These are phyloP conservation scores for Meliscaeva auricollis DNA, from an alignment of 2,888 invertebrate genomes.

Conservation along the genomic window DNA sequence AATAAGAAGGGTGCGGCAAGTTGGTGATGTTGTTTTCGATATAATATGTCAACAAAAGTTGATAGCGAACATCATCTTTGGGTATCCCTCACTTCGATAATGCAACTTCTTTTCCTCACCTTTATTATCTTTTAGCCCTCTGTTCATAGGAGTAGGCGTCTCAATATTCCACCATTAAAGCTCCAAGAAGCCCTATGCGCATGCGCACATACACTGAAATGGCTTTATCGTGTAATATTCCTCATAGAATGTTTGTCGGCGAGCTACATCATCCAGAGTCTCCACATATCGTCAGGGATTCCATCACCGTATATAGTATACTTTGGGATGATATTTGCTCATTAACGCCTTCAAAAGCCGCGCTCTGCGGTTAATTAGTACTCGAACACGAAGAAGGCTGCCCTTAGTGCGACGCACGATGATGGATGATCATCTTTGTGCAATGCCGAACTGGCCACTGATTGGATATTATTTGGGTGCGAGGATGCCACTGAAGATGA, in stretches of 20 bases:
- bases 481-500: slow-evolving; percentile 12
- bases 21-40: background rate
- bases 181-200: slow-evolving; percentile 26
- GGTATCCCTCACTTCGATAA: too few relatives aligned
- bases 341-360: slow-evolving; percentile 72
- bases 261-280: slow-evolving; percentile 11
- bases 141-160: slow-evolving; percentile 53
- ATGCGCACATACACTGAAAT: slow-evolving; percentile 45
- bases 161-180: slow-evolving; percentile 15
- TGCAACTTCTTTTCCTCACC: slow-evolving; percentile 3
- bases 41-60: slow-evolving; percentile 13
- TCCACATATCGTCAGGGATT: background rate
- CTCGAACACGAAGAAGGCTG: slow-evolving; percentile 72
- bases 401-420: slow-evolving; percentile 65
- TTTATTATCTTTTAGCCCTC: background rate
- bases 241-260: slow-evolving; percentile 36
- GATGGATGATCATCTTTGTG: slow-evolving; percentile 72
- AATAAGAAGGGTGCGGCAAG: background rate
- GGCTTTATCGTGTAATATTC: slow-evolving; percentile 40
- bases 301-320: background rate
- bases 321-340: slow-evolving; percentile 66
- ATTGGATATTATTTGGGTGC: slow-evolving; percentile 58
- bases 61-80: background rate
- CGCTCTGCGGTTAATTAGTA: slow-evolving; percentile 72
- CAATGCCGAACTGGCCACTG: slow-evolving; percentile 67